These are phyloP conservation scores for Aproaerema taeniolella DNA, from an alignment of 2,888 invertebrate species.

Conservation along the genomic window DNA sequence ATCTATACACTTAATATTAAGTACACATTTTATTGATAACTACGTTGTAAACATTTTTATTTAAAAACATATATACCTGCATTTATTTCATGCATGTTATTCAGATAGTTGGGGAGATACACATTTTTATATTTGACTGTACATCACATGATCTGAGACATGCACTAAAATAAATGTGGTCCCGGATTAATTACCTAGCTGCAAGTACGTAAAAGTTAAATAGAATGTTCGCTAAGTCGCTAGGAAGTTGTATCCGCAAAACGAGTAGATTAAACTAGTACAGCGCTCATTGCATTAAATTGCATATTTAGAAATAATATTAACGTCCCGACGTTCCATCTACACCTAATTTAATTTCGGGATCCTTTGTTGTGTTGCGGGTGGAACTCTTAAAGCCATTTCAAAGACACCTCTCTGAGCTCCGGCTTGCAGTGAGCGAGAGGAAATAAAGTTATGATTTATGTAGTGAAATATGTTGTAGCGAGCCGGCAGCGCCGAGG, in stretches of 20 bases:
- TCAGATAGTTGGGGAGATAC: too few relatives aligned
- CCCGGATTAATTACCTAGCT: constrained; percentile 12
- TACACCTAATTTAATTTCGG: constrained; percentile 65
- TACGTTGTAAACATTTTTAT: too few relatives aligned
- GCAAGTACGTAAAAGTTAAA: constrained; percentile 13
- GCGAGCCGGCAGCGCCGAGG: constrained; percentile 40
- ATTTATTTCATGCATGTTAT: too few relatives aligned
- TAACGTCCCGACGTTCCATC: constrained; percentile 40
- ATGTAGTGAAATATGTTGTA: constrained; percentile 71
- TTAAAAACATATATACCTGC: too few relatives aligned
- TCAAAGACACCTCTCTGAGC: constrained; percentile 63
- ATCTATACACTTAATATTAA: too few relatives aligned
- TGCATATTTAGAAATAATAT: constrained; percentile 49
- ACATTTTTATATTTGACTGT: too few relatives aligned
- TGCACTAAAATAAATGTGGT: constrained; percentile 6
- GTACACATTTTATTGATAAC: too few relatives aligned
- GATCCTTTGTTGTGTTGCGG: constrained; percentile 63
- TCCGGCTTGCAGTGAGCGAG: constrained; percentile 53
- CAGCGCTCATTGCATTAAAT: constrained; percentile 30
- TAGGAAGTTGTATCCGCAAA: constrained; percentile 9
- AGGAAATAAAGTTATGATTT: constrained; percentile 77
- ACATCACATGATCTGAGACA: too few relatives aligned
- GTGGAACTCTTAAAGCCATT: constrained; percentile 65
- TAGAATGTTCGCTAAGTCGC: constrained; percentile 13
- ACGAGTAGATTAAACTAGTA: constrained; percentile 16